These are phyloP conservation scores for Meandrina meandrites DNA, from an alignment of 92 coral and sea anemone genomes.

Conservation along the genomic window DNA sequence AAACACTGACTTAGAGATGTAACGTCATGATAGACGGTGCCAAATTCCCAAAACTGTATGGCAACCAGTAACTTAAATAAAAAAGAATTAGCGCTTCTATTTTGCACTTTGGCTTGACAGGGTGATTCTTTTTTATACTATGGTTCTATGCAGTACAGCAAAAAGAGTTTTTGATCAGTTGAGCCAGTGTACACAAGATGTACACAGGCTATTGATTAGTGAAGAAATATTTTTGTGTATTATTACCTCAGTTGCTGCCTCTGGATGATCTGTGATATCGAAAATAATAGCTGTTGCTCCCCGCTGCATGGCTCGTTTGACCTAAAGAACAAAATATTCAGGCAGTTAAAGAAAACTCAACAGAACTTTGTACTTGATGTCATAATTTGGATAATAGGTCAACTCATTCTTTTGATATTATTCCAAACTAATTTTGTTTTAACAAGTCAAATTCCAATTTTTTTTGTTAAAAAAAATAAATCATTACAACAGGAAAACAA, in stretches of 20 bases:
- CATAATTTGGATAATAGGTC: background rate
- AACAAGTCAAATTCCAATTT: background rate
- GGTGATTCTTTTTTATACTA: too few species aligned
- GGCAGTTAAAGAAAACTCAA: background rate
- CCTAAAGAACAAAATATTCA: slow-evolving; percentile 55
- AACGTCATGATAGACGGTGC: too few species aligned
- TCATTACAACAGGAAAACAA: slow-evolving; percentile 5
- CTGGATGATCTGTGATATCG: slow-evolving; percentile 91
- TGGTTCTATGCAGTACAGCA: too few species aligned
- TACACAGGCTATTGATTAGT: too few species aligned
- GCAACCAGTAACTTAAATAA: too few species aligned
- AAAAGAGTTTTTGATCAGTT: background rate
- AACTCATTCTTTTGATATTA: background rate
- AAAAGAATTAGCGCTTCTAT: too few species aligned
- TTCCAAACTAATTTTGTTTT: background rate
- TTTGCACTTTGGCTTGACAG: background rate
- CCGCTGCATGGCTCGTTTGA: slow-evolving; percentile 88
- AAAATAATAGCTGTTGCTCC: slow-evolving; percentile 98
- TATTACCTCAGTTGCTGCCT: slow-evolving; percentile 83
- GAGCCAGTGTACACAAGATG: too few species aligned
- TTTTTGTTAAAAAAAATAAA: background rate
- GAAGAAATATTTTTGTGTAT: background rate
- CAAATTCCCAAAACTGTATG: too few species aligned
- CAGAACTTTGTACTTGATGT: background rate
- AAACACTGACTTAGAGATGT: too few species aligned